These are phyloP conservation scores for Hestina assimilis DNA, from an alignment of 1,140 invertebrate species.

Conservation along the genomic window DNA sequence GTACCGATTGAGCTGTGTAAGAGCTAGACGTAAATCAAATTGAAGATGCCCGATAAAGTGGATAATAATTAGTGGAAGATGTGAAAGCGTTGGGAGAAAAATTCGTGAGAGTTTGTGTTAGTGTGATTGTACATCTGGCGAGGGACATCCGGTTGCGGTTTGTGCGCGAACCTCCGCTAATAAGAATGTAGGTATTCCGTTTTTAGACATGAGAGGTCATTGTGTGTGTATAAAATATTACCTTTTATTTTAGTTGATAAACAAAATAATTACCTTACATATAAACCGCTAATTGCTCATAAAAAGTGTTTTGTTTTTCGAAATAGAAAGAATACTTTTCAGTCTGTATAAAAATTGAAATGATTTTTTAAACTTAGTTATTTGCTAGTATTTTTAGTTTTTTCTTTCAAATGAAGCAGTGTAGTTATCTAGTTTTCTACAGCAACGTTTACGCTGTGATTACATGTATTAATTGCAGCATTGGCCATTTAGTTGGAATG, in stretches of 20 bases:
- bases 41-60: constrained; percentile 78
- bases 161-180: constrained; percentile 21
- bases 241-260: no score
- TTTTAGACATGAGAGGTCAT: no score
- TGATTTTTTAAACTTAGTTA: no score
- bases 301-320: no score
- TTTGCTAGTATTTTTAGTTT: neutral
- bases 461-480: constrained; percentile 31
- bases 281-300: no score
- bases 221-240: no score
- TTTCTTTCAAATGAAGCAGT: constrained; percentile 10
- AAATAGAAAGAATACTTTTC: no score
- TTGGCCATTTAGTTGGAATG: constrained; percentile 30
- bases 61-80: constrained; percentile 78
- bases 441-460: constrained; percentile 26
- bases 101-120: constrained; percentile 76
- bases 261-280: no score
- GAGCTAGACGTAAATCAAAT: constrained; percentile 76
- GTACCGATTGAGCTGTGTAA: constrained; percentile 67
- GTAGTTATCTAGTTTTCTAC: constrained; percentile 18
- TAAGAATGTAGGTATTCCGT: constrained; percentile 27
- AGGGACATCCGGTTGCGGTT: constrained; percentile 65
- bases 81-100: constrained; percentile 78
- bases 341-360: no score
- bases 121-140: constrained; percentile 75